These are phyloP conservation scores for Rhyacophila evoluta DNA, from an alignment of 2,888 invertebrate genomes.

Conservation along the genomic window DNA sequence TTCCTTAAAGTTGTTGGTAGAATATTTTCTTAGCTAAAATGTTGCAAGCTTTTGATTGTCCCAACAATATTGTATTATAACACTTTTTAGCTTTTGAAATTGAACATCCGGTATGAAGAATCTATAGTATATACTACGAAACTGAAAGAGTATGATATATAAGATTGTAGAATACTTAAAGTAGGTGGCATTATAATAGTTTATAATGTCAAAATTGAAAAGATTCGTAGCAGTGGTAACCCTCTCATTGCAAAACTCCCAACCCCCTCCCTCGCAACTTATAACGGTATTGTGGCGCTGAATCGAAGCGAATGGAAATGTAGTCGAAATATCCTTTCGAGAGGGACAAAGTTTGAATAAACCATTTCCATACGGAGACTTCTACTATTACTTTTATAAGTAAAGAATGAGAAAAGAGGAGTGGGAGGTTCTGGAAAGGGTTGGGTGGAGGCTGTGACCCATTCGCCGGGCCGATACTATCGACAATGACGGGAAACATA, in stretches of 20 bases:
- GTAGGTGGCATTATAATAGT: no score
- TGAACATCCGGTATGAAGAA: no score
- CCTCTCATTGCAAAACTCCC: neutral
- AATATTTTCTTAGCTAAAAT: no score
- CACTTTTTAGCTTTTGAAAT: no score
- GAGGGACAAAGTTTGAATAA: constrained; percentile 54
- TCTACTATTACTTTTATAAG: constrained; percentile 28
- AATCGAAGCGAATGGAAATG: constrained; percentile 52
- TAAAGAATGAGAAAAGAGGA: constrained; percentile 25
- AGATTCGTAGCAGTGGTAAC: neutral
- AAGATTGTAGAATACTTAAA: no score
- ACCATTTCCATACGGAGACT: constrained; percentile 54
- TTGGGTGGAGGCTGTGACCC: constrained; percentile 29
- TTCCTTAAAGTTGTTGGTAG: no score
- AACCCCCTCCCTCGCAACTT: constrained; percentile 39
- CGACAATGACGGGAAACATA: constrained; percentile 26
- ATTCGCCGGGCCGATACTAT: constrained; percentile 31
- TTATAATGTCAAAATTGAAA: no score
- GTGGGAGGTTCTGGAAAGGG: neutral
- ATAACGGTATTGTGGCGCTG: constrained; percentile 51
- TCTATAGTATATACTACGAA: no score
- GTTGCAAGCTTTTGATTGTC: no score
- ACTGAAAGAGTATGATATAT: no score
- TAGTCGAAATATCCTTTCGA: constrained; percentile 52
- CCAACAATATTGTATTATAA: no score